A percentile compares a stretch with the other conserved stretches of the same genome.
Conservation (phyloP, 2,888 invertebrate species). For the Metacarcinus magister region DNA sequence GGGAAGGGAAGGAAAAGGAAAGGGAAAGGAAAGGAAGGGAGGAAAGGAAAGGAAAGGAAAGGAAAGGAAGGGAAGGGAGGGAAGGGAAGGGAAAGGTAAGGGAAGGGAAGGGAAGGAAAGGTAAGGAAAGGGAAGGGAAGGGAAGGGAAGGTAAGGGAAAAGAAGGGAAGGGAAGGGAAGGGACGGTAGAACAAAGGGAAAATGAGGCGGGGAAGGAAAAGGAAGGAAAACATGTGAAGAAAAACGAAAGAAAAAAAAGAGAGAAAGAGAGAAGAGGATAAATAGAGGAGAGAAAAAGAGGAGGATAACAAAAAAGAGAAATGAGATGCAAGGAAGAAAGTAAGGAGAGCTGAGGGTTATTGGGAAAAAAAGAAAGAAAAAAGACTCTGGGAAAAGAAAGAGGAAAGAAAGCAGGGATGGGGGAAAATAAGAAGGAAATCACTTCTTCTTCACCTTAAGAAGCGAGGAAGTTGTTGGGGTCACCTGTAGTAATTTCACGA, state of each 20-base stretch:
- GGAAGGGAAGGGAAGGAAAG: not conserved
- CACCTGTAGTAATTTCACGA: slow-evolving; percentile 8
- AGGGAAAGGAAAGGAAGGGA: not conserved
- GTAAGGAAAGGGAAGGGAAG: not conserved
- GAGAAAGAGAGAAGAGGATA: not conserved
- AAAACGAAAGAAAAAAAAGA: not conserved
- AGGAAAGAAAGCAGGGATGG: not conserved
- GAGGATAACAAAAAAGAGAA: not conserved
- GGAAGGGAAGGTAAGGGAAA: not conserved
- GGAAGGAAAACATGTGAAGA: not conserved
- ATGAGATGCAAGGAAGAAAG: not conserved
- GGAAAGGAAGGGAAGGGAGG: not conserved
- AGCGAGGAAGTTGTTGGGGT: not conserved
- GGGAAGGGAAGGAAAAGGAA: not conserved
- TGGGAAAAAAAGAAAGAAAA: not conserved
- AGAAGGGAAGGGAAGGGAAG: too few relatives aligned
- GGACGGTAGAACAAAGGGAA: not conserved
- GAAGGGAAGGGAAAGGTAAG: not conserved
- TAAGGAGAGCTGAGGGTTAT: not conserved
- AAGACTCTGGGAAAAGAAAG: not conserved
- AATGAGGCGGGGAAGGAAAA: not conserved
- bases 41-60: not conserved
- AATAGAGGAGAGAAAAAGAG: not conserved
- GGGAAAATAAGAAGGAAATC: not conserved
- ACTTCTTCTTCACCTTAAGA: not conserved